These are phyloP conservation scores for Ferdinandea cuprea DNA, from an alignment of 2,888 invertebrate species.

Conservation along the genomic window DNA sequence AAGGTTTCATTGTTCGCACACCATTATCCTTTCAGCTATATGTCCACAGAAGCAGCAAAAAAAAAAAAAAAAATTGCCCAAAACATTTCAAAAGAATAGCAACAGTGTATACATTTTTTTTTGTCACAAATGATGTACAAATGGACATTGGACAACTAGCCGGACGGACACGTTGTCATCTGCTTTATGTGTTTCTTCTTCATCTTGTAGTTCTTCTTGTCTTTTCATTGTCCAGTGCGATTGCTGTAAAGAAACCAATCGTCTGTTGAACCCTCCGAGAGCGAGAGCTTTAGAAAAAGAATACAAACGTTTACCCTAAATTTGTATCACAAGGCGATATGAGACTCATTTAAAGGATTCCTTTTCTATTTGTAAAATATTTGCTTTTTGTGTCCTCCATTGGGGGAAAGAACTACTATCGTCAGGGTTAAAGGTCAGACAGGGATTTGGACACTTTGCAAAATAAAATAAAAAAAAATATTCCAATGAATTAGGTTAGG, in stretches of 20 bases:
- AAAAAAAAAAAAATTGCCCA: slow-evolving; percentile 36
- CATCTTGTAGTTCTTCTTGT: slow-evolving; percentile 4
- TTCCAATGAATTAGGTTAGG: slow-evolving; percentile 27
- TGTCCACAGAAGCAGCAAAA: background rate
- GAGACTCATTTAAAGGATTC: slow-evolving; percentile 48
- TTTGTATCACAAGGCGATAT: slow-evolving; percentile 34
- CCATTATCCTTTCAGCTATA: slow-evolving; percentile 49
- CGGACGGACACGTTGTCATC: slow-evolving; percentile 64
- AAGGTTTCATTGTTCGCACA: slow-evolving; percentile 62
- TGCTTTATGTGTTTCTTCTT: slow-evolving; percentile 40
- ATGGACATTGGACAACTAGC: slow-evolving; percentile 16
- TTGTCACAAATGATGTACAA: background rate
- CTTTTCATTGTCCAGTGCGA: slow-evolving; percentile 24
- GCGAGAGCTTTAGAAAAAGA: slow-evolving; percentile 1
- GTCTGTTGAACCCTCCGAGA: slow-evolving; percentile 18
- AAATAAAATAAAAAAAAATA: slow-evolving; percentile 40
- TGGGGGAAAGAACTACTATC: background rate
- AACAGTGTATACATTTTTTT: slow-evolving; percentile 28
- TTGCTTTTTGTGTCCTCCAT: slow-evolving; percentile 42
- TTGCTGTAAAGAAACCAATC: slow-evolving; percentile 22
- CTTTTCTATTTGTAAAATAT: slow-evolving; percentile 35
- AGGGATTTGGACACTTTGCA: slow-evolving; percentile 78
- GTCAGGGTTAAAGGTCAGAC: slow-evolving; percentile 82
- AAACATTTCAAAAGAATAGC: slow-evolving; percentile 31
- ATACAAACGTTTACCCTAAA: slow-evolving; percentile 36